phyloP scores from a whole-genome alignment of 2,888 invertebrate genomes.

The Crematogaster levior region DNA sequence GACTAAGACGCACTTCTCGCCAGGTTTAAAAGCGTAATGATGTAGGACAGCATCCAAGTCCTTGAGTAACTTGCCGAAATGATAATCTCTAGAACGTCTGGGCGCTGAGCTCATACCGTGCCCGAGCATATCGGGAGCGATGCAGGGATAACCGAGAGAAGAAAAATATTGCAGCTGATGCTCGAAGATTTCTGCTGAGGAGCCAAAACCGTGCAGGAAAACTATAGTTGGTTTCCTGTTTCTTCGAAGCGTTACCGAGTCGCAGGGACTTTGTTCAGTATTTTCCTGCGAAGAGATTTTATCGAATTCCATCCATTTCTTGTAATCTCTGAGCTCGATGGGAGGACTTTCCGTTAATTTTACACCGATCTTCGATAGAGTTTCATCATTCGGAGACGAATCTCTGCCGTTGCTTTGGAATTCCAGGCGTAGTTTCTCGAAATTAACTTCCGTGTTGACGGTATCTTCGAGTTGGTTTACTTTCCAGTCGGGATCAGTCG shows the following conservation, averaged over 20 bases:
- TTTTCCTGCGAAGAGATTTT: constrained; percentile 41
- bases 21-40: constrained; percentile 87
- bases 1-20: constrained; percentile 88
- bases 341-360: constrained; percentile 42
- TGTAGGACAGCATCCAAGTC: constrained; percentile 88
- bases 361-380: constrained; percentile 72
- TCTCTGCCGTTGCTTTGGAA: constrained; percentile 56
- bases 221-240: constrained; percentile 87
- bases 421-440: constrained; percentile 79
- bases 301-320: constrained; percentile 70
- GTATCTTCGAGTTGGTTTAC: constrained; percentile 67
- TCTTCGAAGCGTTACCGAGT: constrained; percentile 75
- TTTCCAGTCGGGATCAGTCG: constrained; percentile 56
- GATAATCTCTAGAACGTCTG: constrained; percentile 87
- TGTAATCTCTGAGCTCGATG: constrained; percentile 74
- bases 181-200: constrained; percentile 89
- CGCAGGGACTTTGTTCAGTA: constrained; percentile 53
- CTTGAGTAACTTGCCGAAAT: constrained; percentile 87
- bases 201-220: constrained; percentile 90
- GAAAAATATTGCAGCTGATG: constrained; percentile 88
- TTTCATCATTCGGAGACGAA: constrained; percentile 70
- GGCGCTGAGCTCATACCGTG: constrained; percentile 90
- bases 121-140: constrained; percentile 90
- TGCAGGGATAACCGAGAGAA: constrained; percentile 88
- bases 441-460: constrained; percentile 67